Conservation (phyloP, 1,140 invertebrate species). For the Diploscapter pachys region DNA sequence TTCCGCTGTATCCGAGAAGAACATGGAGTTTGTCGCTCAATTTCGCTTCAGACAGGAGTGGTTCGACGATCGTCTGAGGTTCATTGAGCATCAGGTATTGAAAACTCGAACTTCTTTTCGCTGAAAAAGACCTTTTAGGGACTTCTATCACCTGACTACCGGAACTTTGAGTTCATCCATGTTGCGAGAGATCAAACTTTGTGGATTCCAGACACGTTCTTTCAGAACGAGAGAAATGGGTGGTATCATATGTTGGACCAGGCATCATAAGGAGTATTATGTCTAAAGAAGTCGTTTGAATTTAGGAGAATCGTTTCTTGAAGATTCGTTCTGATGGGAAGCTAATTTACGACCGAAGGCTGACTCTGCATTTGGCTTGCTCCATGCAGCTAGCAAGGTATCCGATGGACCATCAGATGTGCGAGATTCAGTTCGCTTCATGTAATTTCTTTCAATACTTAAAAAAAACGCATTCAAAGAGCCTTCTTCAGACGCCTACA, state of each 20-base stretch:
- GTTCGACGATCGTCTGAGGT: conserved; percentile 53
- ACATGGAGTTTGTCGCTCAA: conserved; percentile 58
- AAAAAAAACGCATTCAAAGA: background rate
- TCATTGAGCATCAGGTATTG: conserved; percentile 32
- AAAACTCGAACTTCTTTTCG: background rate
- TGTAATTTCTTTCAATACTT: conserved; percentile 36
- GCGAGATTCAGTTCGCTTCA: conserved; percentile 41
- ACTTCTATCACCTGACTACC: conserved; percentile 33
- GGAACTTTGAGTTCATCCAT: conserved; percentile 71
- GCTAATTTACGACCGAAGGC: conserved; percentile 39
- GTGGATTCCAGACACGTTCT: conserved; percentile 96
- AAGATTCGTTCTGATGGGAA: conserved; percentile 44
- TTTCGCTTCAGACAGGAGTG: conserved; percentile 57
- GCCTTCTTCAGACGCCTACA: conserved; percentile 77
- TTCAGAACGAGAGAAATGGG: conserved; percentile 87
- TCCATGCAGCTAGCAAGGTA: conserved; percentile 40
- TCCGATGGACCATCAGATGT: conserved; percentile 42
- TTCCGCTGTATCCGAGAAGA: conserved; percentile 53
- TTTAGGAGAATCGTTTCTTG: conserved; percentile 40
- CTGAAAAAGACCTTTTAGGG: background rate
- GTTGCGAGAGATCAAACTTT: conserved; percentile 81
- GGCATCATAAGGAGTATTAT: conserved; percentile 14
- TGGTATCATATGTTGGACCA: conserved; percentile 44
- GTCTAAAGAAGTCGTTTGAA: background rate
- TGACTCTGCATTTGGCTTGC: conserved; percentile 41